These are phyloP conservation scores for Pocillopora meandrina DNA, from an alignment of 92 coral and sea anemone species.

Conservation along the genomic window DNA sequence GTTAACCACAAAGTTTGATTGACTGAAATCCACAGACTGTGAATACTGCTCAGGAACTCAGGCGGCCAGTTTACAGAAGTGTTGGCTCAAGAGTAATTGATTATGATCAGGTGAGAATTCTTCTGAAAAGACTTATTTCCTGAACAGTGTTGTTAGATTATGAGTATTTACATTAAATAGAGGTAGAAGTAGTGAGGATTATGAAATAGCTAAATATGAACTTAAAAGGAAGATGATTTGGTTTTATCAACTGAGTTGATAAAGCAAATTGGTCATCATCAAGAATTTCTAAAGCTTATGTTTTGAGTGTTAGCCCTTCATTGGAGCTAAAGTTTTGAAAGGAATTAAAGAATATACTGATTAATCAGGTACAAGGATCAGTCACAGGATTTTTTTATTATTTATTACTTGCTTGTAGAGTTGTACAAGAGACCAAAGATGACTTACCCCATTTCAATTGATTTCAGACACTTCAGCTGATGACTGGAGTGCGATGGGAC, in stretches of 20 bases:
- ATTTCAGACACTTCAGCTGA: conserved; percentile 85
- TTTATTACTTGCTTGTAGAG: not conserved
- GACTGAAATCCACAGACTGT: conserved; percentile 72
- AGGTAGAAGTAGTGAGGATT: no score
- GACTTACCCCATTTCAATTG: not conserved
- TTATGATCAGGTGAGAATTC: conserved; percentile 75
- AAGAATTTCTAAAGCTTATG: no score
- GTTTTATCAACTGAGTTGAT: no score
- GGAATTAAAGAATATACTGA: not conserved
- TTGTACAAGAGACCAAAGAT: not conserved
- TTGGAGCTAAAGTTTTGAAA: not conserved
- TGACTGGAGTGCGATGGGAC: conserved; percentile 97
- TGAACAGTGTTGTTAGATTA: not conserved
- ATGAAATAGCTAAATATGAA: no score
- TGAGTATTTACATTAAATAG: not conserved
- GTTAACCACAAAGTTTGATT: not conserved
- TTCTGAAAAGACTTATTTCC: not conserved
- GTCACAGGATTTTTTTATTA: no score
- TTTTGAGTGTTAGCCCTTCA: not conserved
- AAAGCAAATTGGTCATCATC: no score
- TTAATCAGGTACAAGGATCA: no score
- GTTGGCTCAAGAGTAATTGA: conserved; percentile 89
- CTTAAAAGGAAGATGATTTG: no score
- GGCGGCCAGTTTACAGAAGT: conserved; percentile 91
- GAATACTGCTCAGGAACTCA: conserved; percentile 89